These are phyloP conservation scores for Eulithis testata DNA, from an alignment of 2,888 invertebrate species.

Conservation along the genomic window DNA sequence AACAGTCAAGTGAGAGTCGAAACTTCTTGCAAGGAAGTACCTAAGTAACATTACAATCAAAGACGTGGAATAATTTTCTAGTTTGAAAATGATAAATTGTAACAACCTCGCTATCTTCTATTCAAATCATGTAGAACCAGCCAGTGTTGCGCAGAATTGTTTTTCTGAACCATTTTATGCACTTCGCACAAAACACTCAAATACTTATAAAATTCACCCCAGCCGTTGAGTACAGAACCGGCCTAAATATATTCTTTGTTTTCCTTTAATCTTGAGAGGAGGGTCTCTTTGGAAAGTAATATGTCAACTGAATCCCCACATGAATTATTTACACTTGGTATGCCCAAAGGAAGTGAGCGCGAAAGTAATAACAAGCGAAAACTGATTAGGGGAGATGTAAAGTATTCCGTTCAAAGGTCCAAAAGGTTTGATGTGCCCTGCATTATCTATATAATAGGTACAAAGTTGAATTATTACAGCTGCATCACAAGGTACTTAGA, in stretches of 20 bases:
- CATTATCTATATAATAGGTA: conserved; percentile 8
- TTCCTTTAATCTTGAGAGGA: conserved; percentile 61
- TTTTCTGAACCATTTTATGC: neutral
- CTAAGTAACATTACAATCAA: too few species aligned
- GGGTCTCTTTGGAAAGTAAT: conserved; percentile 60
- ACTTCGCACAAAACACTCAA: conserved; percentile 18
- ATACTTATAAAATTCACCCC: conserved; percentile 45
- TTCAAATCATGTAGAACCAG: too few species aligned
- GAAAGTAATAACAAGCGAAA: conserved; percentile 40
- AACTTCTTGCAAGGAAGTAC: too few species aligned
- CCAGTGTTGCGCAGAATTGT: too few species aligned
- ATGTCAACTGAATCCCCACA: conserved; percentile 63
- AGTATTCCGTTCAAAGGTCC: conserved; percentile 14
- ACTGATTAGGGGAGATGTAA: conserved; percentile 34
- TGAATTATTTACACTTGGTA: conserved; percentile 70
- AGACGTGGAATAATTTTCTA: too few species aligned
- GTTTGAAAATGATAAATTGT: too few species aligned
- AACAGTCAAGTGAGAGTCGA: neutral
- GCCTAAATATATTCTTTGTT: conserved; percentile 49
- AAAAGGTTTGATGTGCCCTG: conserved; percentile 1
- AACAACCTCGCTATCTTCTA: too few species aligned
- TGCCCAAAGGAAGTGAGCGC: conserved; percentile 57
- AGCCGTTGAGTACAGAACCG: conserved; percentile 36
- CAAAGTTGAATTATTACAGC: too few species aligned
- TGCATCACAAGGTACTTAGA: too few species aligned